Base-by-base conservation (phyloP, 2,113 vertebrate species). In the Dermatemys mawii region DNA sequence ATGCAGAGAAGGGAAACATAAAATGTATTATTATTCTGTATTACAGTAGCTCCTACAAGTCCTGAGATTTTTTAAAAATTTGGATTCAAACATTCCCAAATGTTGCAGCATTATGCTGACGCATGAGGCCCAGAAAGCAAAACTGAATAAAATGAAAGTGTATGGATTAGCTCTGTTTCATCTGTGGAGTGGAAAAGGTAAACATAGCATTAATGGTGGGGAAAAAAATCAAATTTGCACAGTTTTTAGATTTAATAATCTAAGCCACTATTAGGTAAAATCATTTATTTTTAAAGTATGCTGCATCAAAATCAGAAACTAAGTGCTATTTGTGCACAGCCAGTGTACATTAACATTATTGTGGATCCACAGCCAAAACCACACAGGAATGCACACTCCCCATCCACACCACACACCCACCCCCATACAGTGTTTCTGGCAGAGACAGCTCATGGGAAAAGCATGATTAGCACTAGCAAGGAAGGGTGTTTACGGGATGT, bases 401-500 rank as follows among this genome's bases (percentile, higher is more conserved):
- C 48, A 49, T 49, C 48, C 12, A 11, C 48, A 49, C 48, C 48
- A 49, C 12, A 49, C 48, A 11, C 90, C 96, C 92, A 89, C 84
- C 94, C 90, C 79, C 46, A 94, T 93, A 89, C 92, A 22, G 88
- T 92, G 48, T 90, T 95, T 57, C 89, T 95, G 94, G 94, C 96
- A 93, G 84, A 81, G 44, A 94, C 55, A 19, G 1, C 57, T 90
- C 0, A 0, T 80, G 85, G 92, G 96, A 96, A 92, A 86, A 94
- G 16, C 3, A 38, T 96, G 95, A 95, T 96, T 95, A 94, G 94
- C 96, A 81, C 90, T 92, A 94, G 92, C 46, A 89, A 84, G 94
- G 89, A 57, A 86, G 95, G 84, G 84, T 95, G 93, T 96, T 96
- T 96, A 95, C 94, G 90, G 95, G 89, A 89, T 96, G 90, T 96